Base-by-base conservation (phyloP, 2,797 vertebrate species). In the Triplophysa yarkandensis region DNA sequence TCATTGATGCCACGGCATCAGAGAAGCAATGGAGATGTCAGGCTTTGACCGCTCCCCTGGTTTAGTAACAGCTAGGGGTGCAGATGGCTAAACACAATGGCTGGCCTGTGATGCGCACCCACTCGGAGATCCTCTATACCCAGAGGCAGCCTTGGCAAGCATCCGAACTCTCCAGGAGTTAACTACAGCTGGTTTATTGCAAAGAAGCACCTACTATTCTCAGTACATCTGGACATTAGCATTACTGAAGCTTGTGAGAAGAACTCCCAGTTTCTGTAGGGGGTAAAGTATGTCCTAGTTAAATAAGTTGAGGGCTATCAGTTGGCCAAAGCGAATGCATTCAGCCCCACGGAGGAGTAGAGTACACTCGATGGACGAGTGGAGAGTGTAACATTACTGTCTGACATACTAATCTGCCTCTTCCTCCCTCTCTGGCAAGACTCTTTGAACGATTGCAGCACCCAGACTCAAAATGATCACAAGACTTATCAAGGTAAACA, bases 401-500 rank as follows among this genome's bases (percentile, higher is more conserved):
- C 36, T n/a, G 30, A 28, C 21, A 34, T 57, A 48, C 19, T 55
- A 39, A 17, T 57, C 2, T 71, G 23, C 25, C 10, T 34, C 28
- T 28, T 32, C 48, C 34, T 65, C 23, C 43, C 65, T 30, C 36
- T 17, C 25, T 75, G 54, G 55, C 21, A 34, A 48, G 9, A 52
- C 43, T 39, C 8, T 58, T 34, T 27, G 52, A 28, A 34, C 27
- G 34, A 36, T 41, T 52, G 9, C 61, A 48, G 50, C 43, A 68
- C 66, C 34, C 17, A 60, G 43, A 74, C 57, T 76, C 55, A 0
- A 55, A 60, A 82, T 88, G 86, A 89, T 88, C 87, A 89, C 83
- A 89, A 80, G 85, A 87, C 82, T 87, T 86, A 87, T 88, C 80
- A 85, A 87, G 86, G 80, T 85, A 88, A 86, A 87, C 84, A 87